Percentiles rank a stretch among this genome's conserved stretches.
phyloP scores from a whole-genome alignment of 2,888 invertebrate species.

The Carabus problematicus region DNA sequence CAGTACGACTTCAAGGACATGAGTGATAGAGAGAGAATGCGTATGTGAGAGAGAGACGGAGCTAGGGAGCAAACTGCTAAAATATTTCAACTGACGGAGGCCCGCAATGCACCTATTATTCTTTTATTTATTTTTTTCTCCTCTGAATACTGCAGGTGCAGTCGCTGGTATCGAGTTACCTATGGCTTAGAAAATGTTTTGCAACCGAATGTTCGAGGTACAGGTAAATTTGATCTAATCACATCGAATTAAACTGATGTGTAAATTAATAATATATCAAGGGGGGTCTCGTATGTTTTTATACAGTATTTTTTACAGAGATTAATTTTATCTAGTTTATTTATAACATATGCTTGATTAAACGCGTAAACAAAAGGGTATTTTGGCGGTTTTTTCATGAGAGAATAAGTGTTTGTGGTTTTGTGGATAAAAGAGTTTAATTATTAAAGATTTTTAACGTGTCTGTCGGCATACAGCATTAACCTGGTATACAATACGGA shows the following conservation, averaged over 20 bases:
- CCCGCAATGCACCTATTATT: conserved; percentile 32
- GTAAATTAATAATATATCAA: conserved; percentile 11
- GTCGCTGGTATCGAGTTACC: conserved; percentile 32
- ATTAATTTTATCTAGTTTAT: conserved; percentile 13
- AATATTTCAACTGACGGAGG: conserved; percentile 32
- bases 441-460: too few species aligned
- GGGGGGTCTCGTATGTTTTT: not conserved
- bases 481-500: too few species aligned
- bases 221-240: conserved; percentile 30
- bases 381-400: too few species aligned
- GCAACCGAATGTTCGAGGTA: conserved; percentile 28
- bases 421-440: too few species aligned
- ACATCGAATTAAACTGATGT: conserved; percentile 31
- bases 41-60: too few species aligned
- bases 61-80: conserved; percentile 14
- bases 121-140: conserved; percentile 18
- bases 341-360: too few species aligned
- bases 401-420: too few species aligned
- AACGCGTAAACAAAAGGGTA: too few species aligned
- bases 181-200: conserved; percentile 17
- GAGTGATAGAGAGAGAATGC: conserved; percentile 6
- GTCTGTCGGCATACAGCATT: too few species aligned
- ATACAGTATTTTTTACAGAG: conserved; percentile 13
- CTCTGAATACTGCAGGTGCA: conserved; percentile 38
- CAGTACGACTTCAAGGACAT: conserved; percentile 35